Evolutionary conservation across 37 sponge, comb jelly and placozoan genomes (phyloP).

Genomic region (Halichondria panicea): DNA sequence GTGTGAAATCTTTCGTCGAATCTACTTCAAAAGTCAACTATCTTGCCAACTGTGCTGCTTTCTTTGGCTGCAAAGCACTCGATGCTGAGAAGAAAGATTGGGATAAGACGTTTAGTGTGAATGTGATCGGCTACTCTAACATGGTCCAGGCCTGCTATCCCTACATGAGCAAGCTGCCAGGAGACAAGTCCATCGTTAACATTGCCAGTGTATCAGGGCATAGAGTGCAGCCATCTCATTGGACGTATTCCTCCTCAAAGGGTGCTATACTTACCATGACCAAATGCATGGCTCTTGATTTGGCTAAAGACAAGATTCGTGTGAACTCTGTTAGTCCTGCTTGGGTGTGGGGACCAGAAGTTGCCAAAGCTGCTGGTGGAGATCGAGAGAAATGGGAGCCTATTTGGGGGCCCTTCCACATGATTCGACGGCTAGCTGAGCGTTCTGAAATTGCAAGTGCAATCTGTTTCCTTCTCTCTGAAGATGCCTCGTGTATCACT

Average conservation of each 20-base stretch:
- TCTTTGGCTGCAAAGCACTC: constrained; percentile 78
- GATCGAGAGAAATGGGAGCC: constrained; percentile 82
- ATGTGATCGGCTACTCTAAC: constrained; percentile 84
- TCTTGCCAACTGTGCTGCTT: constrained; percentile 80
- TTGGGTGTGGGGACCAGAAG: constrained; percentile 92
- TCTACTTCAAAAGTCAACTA: constrained; percentile 38
- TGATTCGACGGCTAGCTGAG: constrained; percentile 67
- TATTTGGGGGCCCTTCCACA: constrained; percentile 84
- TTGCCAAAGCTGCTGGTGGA: constrained; percentile 79
- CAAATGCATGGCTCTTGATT: constrained; percentile 84
- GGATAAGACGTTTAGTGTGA: constrained; percentile 83
- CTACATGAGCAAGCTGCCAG: constrained; percentile 51
- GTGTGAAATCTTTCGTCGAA: constrained; percentile 51
- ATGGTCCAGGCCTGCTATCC: constrained; percentile 79
- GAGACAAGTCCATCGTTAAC: constrained; percentile 60
- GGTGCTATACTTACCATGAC: constrained; percentile 77
- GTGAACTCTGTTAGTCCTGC: constrained; percentile 86
- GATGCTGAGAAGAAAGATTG: constrained; percentile 75
- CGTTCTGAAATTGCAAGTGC: constrained; percentile 69
- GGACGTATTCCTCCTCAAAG: constrained; percentile 84
- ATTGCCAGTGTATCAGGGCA: constrained; percentile 74
- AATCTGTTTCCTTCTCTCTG: constrained; percentile 74
- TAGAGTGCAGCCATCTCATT: constrained; percentile 68
- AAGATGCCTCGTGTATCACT: constrained; percentile 76
- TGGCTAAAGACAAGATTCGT: constrained; percentile 64